Evolutionary conservation across 30 jellyfish, hydroid and myxozoan genomes (phyloP), one percentile per base, ranked within the genome.

Genomic region (Mastigias papua): DNA sequence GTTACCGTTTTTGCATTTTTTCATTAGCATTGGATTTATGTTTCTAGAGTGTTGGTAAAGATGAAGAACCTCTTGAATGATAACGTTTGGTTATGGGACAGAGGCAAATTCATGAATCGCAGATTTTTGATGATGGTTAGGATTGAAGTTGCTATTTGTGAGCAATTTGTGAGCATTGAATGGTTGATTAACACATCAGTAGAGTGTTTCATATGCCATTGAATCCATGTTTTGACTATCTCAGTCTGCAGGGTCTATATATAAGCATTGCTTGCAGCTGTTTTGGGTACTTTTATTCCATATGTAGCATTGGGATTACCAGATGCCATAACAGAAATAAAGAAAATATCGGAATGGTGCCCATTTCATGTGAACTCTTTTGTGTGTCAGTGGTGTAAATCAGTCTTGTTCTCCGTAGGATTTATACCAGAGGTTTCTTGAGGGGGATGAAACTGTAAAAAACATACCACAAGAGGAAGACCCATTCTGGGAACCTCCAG

Each of bases 401-500:
- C 13, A 22, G 17, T 22, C 30, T 29, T 37, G 58, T 49, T 34
- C 8, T 57, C 31, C 21, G 0, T 37, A 95, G 99, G 99, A 95
- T 82, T 19, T 95, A 73, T 95, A 95, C 81, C 99, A 95, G 74
- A 79, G 99, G 49, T 86, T 71, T 51, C 78, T 95, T 80, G 99
- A 95, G 85, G 99, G 99, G 5, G 98, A 94, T 29, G 97, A 95
- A 63, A 57, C 93, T 19, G 92, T 81, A 61, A 89, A 90, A 46
- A 75, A 61, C 48, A 86, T 90, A 20, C 95, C 95, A 57, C 85
- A 89, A 35, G 99, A 95, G 25, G 97, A 95, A 68, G 99, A 95
- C 80, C 99, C 99, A 0, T 95, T 95, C 70, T 95, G 97, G 97
- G 99, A 95, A 60, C 99, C 99, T 0, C 97, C 98, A 0, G 99